Conservation (phyloP, 2,888 invertebrate genomes). For the Escarpia spicata region DNA sequence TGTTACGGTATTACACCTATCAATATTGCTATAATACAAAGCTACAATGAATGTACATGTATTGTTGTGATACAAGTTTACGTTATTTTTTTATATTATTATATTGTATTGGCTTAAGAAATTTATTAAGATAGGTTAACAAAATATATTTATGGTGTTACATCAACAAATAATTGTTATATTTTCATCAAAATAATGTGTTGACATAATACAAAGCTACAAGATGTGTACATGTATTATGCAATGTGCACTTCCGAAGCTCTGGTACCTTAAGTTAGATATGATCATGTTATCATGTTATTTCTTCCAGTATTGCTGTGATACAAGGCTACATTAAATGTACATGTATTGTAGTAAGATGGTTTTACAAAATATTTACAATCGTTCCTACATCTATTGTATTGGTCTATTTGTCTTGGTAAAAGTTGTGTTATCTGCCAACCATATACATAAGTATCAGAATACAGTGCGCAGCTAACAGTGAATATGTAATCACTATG, state of each 20-base stretch:
- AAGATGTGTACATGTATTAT: constrained; percentile 6
- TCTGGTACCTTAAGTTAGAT: background rate
- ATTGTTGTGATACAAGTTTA: background rate
- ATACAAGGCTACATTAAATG: constrained; percentile 16
- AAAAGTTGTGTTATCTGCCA: background rate
- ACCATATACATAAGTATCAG: background rate
- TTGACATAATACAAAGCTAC: constrained; percentile 13
- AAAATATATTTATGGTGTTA: background rate
- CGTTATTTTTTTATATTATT: background rate
- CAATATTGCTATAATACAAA: constrained; percentile 4
- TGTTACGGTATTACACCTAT: background rate
- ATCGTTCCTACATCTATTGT: background rate
- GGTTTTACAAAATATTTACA: constrained; percentile 1
- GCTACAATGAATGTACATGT: background rate
- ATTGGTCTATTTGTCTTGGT: background rate
- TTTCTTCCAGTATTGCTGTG: background rate
- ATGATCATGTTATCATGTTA: background rate
- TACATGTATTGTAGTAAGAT: constrained; percentile 13
- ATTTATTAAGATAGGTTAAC: background rate
- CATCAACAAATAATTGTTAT: background rate
- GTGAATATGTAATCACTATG: background rate
- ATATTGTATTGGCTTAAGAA: too few species aligned
- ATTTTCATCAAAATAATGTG: background rate
- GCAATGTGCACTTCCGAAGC: background rate
- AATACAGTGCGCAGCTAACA: background rate